Evolutionary conservation across 2,113 vertebrate species (phyloP).

Genomic region (Sander vitreus): DNA sequence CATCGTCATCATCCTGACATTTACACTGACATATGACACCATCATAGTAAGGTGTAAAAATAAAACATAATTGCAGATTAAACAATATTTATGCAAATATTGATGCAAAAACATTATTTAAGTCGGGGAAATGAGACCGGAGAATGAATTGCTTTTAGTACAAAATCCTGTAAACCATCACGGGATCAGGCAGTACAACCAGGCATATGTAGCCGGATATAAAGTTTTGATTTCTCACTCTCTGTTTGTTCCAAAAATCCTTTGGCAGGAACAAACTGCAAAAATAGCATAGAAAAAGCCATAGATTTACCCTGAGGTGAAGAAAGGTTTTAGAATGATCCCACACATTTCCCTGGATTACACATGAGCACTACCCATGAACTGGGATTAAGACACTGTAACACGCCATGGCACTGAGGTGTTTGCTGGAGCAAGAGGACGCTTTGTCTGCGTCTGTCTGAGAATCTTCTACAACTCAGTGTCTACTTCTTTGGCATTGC

Average conservation of each 20-base stretch:
- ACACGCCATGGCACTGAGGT: constrained; percentile 10
- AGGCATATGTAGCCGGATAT: not conserved
- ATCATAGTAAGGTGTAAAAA: not conserved
- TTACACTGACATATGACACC: no score
- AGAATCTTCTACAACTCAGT: constrained; percentile 4
- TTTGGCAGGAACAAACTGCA: constrained; percentile 28
- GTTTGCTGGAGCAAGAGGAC: not conserved
- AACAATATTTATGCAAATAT: constrained; percentile 6
- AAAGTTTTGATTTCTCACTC: not conserved
- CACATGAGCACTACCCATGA: constrained; percentile 8
- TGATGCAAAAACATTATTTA: no score
- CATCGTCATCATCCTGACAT: no score
- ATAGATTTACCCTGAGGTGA: constrained; percentile 10
- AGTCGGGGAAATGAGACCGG: not conserved
- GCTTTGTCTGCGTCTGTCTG: not conserved
- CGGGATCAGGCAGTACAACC: not conserved
- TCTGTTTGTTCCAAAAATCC: constrained; percentile 14
- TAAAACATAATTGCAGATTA: not conserved
- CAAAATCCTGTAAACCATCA: not conserved
- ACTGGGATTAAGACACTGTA: constrained; percentile 23
- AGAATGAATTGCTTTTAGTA: not conserved
- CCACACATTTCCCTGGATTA: constrained; percentile 11
- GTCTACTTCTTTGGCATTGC: not conserved
- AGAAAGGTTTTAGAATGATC: constrained; percentile 12
- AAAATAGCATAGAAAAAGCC: not conserved